A percentile compares a stretch with the other conserved stretches of the same genome.
Evolutionary conservation across 1,140 invertebrate genomes (phyloP).

Genomic region (Schmidtea mediterranea): DNA sequence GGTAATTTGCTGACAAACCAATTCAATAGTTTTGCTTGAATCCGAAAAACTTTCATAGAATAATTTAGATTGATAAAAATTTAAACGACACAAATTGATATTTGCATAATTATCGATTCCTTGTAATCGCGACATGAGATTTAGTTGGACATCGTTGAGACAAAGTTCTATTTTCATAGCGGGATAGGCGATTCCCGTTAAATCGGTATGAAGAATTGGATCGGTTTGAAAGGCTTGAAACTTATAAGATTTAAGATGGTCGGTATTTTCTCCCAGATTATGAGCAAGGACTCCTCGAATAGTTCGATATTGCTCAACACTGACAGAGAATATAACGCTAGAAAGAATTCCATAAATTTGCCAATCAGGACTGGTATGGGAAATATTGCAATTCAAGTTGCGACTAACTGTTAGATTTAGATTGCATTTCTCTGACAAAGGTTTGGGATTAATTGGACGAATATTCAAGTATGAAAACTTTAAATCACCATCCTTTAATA

Average conservation of each 20-base stretch:
- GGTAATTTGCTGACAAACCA: slow-evolving; percentile 6
- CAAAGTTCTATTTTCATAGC: too few species aligned
- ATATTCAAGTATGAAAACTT: neutral
- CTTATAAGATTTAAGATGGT: slow-evolving; percentile 29
- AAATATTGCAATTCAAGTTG: slow-evolving; percentile 44
- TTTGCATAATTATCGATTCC: neutral
- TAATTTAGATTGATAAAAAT: slow-evolving; percentile 3
- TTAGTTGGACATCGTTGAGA: neutral
- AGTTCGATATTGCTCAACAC: slow-evolving; percentile 56
- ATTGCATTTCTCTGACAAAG: slow-evolving; percentile 50
- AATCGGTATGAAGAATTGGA: too few species aligned
- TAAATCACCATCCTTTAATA: neutral
- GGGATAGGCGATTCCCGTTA: too few species aligned
- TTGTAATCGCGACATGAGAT: neutral
- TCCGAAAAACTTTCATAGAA: slow-evolving; percentile 7
- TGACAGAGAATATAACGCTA: slow-evolving; percentile 51
- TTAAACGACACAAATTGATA: neutral
- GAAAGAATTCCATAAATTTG: slow-evolving; percentile 54
- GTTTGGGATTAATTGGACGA: slow-evolving; percentile 6
- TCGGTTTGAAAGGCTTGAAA: slow-evolving; percentile 10
- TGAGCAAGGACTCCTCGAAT: slow-evolving; percentile 57
- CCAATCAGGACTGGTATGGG: slow-evolving; percentile 50
- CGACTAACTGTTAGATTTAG: slow-evolving; percentile 49
- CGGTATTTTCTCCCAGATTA: slow-evolving; percentile 66
- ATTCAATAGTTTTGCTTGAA: slow-evolving; percentile 4